These are phyloP conservation scores for Oryctes rhinoceros DNA, from an alignment of 1,140 invertebrate genomes.

Conservation along the genomic window DNA sequence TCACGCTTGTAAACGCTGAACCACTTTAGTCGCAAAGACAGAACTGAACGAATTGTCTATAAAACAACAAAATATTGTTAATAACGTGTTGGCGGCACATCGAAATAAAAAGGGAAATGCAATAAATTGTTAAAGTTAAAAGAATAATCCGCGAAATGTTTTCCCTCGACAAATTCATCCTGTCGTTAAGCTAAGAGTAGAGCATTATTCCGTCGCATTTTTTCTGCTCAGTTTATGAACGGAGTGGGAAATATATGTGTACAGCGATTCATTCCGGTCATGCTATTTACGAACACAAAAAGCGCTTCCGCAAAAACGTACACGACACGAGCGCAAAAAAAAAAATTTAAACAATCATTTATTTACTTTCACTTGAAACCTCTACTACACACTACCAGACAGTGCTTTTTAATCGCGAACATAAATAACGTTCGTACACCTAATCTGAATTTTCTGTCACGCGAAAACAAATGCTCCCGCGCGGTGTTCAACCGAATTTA, in stretches of 20 bases:
- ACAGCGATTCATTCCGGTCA: neutral
- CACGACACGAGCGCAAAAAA: too few species aligned
- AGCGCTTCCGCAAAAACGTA: neutral
- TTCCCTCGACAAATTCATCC: too few species aligned
- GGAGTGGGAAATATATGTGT: neutral
- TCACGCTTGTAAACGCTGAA: too few species aligned
- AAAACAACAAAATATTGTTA: too few species aligned
- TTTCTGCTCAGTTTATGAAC: neutral
- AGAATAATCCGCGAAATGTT: too few species aligned
- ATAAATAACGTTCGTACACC: conserved; percentile 5
- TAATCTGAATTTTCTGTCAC: conserved; percentile 8
- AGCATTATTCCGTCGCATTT: neutral
- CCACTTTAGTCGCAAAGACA: too few species aligned
- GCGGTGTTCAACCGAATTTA: neutral
- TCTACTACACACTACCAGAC: neutral
- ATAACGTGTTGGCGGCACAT: too few species aligned
- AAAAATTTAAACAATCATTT: conserved; percentile 3
- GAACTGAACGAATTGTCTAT: too few species aligned
- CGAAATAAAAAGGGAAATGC: too few species aligned
- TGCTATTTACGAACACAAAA: neutral
- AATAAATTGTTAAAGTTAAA: too few species aligned
- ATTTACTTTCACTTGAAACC: neutral
- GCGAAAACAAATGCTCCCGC: neutral
- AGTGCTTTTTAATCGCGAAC: neutral
- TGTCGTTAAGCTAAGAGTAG: neutral